Evolutionary conservation across 2,888 invertebrate species (phyloP).

Genomic region (Clepsis dumicolana): DNA sequence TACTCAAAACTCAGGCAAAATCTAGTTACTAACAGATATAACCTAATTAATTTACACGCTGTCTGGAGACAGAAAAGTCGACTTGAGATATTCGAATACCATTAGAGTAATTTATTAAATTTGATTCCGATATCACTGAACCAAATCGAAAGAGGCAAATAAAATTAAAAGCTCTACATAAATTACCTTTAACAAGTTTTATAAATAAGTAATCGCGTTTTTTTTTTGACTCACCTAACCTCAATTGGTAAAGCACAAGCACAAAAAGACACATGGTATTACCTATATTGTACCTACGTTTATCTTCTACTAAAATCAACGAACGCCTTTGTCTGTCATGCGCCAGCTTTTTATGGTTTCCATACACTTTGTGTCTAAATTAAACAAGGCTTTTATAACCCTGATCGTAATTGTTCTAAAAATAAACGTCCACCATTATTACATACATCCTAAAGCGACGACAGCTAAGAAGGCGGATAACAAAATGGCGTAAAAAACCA

Average conservation of each 20-base stretch:
- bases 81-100: not conserved
- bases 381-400: not conserved
- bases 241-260: no score
- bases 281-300: no score
- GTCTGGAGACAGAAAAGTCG: not conserved
- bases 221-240: no score
- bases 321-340: no score
- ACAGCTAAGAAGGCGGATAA: slow-evolving; percentile 53
- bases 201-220: no score
- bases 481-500: slow-evolving; percentile 34
- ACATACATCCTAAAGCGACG: slow-evolving; percentile 44
- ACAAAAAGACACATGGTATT: no score
- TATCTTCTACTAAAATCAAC: no score
- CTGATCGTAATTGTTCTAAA: not conserved
- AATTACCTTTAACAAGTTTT: no score
- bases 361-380: not conserved
- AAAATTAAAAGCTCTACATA: slow-evolving; percentile 22
- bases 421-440: not conserved
- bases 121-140: slow-evolving; percentile 11
- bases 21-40: not conserved
- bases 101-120: slow-evolving; percentile 14
- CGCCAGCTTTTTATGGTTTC: no score
- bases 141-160: not conserved
- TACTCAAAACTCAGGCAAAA: not conserved
- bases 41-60: not conserved